Evolutionary conservation across 2,888 invertebrate species (phyloP).

Genomic region (Cryptocheilus praepositus): DNA sequence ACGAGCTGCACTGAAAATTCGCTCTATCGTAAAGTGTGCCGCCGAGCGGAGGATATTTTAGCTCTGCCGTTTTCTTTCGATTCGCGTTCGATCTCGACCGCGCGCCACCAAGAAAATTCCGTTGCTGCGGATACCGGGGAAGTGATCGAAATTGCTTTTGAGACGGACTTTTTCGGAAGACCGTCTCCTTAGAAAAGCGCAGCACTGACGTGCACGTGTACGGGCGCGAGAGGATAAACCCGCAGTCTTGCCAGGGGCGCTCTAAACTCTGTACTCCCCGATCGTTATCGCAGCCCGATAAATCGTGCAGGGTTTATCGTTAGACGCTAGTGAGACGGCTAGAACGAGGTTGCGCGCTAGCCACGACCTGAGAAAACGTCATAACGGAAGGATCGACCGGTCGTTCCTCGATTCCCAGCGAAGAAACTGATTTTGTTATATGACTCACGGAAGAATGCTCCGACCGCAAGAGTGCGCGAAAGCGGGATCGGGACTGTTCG

Average conservation of each 20-base stretch:
- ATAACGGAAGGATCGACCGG: constrained; percentile 19
- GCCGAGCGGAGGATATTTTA: no score
- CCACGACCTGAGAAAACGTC: constrained; percentile 33
- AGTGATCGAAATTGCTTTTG: background rate
- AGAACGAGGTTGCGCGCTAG: constrained; percentile 36
- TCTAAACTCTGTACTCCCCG: constrained; percentile 43
- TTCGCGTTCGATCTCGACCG: no score
- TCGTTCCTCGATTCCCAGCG: no score
- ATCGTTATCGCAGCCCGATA: constrained; percentile 58
- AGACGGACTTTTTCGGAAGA: constrained; percentile 18
- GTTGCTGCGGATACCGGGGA: no score
- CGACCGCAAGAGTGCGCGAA: no score
- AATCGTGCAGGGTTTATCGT: constrained; percentile 55
- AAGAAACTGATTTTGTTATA: background rate
- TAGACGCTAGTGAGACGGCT: constrained; percentile 45
- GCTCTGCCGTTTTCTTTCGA: no score
- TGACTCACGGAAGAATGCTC: background rate
- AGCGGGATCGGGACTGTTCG: no score
- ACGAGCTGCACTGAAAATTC: no score
- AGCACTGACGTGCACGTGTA: constrained; percentile 26
- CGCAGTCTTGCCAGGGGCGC: constrained; percentile 48
- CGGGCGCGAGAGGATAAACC: constrained; percentile 33
- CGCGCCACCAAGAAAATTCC: no score
- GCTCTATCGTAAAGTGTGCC: no score
- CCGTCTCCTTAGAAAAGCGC: constrained; percentile 29